A percentile compares a stretch with the other conserved stretches of the same genome.
These are phyloP conservation scores for Drusus annulatus DNA, from an alignment of 1,140 invertebrate species.

Conservation along the genomic window DNA sequence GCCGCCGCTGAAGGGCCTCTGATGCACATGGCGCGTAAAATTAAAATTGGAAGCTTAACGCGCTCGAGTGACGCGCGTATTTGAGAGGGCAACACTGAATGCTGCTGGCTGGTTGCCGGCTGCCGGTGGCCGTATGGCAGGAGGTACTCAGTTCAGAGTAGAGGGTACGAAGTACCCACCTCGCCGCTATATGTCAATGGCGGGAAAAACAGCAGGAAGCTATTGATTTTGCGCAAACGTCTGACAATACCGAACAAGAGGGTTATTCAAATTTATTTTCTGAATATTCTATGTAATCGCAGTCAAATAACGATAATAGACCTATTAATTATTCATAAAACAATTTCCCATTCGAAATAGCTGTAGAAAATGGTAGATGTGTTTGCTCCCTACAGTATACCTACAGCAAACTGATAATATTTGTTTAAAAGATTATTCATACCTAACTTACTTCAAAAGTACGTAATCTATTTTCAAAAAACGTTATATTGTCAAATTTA, in stretches of 20 bases:
- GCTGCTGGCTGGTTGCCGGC: background rate
- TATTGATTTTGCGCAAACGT: constrained; percentile 48
- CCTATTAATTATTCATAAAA: constrained; percentile 41
- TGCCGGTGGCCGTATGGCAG: no score
- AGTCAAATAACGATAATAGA: constrained; percentile 44
- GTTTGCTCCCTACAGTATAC: constrained; percentile 1
- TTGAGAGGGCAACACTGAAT: constrained; percentile 30
- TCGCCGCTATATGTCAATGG: constrained; percentile 23
- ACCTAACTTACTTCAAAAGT: no score
- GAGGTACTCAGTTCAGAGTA: background rate
- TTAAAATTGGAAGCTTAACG: constrained; percentile 56
- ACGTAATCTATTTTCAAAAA: no score
- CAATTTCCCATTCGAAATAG: constrained; percentile 38
- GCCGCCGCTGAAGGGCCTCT: constrained; percentile 40
- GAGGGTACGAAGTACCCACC: background rate
- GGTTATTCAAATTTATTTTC: constrained; percentile 48
- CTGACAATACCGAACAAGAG: constrained; percentile 43
- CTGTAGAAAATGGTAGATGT: background rate
- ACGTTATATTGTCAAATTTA: no score
- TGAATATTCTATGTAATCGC: constrained; percentile 45
- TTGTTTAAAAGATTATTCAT: background rate
- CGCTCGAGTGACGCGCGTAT: constrained; percentile 38
- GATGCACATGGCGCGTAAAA: constrained; percentile 55
- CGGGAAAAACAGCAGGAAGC: constrained; percentile 35
- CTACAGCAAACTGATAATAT: background rate